Evolutionary conservation across 2,888 invertebrate genomes (phyloP), one percentile per base, ranked within the genome.

Genomic region (Acrobasis consociella): DNA sequence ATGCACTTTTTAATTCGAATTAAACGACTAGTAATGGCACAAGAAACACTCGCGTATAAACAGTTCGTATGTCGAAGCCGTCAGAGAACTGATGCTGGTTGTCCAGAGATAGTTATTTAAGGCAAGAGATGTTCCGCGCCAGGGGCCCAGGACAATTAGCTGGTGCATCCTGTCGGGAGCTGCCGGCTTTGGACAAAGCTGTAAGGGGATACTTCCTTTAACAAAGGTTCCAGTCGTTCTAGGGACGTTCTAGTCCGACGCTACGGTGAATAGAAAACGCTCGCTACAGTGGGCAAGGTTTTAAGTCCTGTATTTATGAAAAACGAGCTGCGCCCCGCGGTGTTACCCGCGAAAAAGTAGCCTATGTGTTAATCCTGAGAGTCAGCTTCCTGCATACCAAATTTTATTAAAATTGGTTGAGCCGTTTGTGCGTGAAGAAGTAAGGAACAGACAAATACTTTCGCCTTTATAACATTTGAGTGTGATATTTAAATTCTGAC

Each of bases 181-280:
- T 76, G 80, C 79, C 81, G 74, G 73, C 71, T 77, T 69, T 75
- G 76, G 76, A 91, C 90, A 91, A 91, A 87, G 87, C 80, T 67
- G 91, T 88, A 91, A 91, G 86, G 76, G 76, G 90, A 91, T 90
- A 91, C 87, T 91, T 89, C 90, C 89, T 87, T 80, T 83, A 83
- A 89, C 91, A 88, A 86, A 80, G 83, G 85, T 77, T 80, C 78
- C 78, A 82, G 80, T 72, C 74, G 72, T 80, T 80, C 83, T 87
- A 84, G 80, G 77, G 81, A 81, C 80, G 75, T 75, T 78, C 80
- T 80, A 78, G 77, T 79, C 74, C 70, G 72, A 71, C 71, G 70
- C 71, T 72, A 72, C 69, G 67, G 71, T 77, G 76, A 77, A 79
- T 76, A 76, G 76, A 76, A 62, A 46, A 68, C 71, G 22, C 51